A percentile compares a stretch with the other conserved stretches of the same genome.
Evolutionary conservation across 2,797 vertebrate genomes (phyloP).

Genomic region (Antennarius maculatus): DNA sequence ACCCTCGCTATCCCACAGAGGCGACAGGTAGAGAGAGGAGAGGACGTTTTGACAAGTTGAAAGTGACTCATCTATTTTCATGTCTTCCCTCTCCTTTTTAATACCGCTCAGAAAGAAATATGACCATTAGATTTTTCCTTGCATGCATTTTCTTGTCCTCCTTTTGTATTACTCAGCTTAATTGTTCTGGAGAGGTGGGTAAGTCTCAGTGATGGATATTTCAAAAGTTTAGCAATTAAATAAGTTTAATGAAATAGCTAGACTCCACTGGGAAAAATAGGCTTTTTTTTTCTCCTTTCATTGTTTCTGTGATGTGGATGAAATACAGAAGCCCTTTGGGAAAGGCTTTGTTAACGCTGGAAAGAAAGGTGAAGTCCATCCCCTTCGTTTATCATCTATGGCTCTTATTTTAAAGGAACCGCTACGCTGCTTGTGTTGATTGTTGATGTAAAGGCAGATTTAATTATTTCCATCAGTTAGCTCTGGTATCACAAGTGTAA

Average conservation of each 20-base stretch:
- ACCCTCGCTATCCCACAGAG: conserved; percentile 48
- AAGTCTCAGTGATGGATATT: not conserved
- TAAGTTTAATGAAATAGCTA: conserved; percentile 10
- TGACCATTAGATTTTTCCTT: not conserved
- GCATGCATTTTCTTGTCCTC: conserved; percentile 6
- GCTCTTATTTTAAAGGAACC: too few species aligned
- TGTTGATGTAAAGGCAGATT: too few species aligned
- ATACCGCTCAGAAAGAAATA: conserved; percentile 14
- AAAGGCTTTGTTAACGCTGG: not conserved
- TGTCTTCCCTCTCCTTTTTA: conserved; percentile 24
- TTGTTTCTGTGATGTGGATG: not conserved
- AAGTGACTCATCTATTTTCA: conserved; percentile 43
- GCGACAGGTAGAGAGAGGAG: conserved; percentile 40
- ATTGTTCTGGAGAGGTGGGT: not conserved
- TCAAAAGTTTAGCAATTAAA: conserved; percentile 11
- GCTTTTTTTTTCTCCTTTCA: not conserved
- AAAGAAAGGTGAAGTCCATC: too few species aligned
- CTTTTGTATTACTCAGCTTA: not conserved
- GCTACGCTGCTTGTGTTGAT: too few species aligned
- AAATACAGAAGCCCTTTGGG: not conserved
- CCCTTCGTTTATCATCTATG: too few species aligned
- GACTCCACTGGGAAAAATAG: not conserved
- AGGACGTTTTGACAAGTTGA: conserved; percentile 41
- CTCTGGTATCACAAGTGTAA: too few species aligned
- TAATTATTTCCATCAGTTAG: too few species aligned